Evolutionary conservation across 2,888 invertebrate species (phyloP), one percentile per base, ranked within the genome.

Genomic region (Caenorhabditis sp.): DNA sequence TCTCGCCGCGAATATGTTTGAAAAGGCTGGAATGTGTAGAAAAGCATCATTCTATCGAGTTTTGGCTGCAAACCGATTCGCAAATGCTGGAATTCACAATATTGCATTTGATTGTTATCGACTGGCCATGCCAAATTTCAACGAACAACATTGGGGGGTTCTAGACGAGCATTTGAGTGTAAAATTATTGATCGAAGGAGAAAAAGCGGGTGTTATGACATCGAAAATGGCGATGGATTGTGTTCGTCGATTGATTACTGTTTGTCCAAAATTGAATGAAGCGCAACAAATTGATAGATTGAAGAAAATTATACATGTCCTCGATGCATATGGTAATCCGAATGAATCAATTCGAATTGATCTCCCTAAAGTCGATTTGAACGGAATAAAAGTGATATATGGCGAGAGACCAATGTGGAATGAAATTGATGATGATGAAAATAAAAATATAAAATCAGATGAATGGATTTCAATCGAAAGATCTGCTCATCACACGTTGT

Each of bases 11-110:
- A 90, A 97, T 86, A 90, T 97, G 64, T 90, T 97, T 56, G 97
- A 97, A 88, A 96, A 96, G 88, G 96, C 97, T 0, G 93, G 96
- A 38, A 76, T 77, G 77, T 31, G 50, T 17, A 31, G 75, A 17
- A 75, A 75, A 57, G 63, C 74, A 1, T 70, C 8, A 90, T 99
- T 87, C 90, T 97, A 64, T 90, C 97, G 59, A 91, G 95, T 97
- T 23, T 90, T 99, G 25, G 94, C 97, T 21, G 97, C 97, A 0
- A 95, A 99, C 89, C 91, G 97, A 68, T 85, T 78, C 61, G 54
- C 69, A 20, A 73, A 77, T 58, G 78, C 80, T 21, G 73, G 65
- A 0, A 80, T 80, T 61, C 62, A 64, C 8, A 59, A 58, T 12
- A 53, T 85, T 43, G 70, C 83, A 10, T 69, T 84, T 56, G 67